Conservation (phyloP, 2,888 invertebrate genomes). For the Platynereis dumerilii region DNA sequence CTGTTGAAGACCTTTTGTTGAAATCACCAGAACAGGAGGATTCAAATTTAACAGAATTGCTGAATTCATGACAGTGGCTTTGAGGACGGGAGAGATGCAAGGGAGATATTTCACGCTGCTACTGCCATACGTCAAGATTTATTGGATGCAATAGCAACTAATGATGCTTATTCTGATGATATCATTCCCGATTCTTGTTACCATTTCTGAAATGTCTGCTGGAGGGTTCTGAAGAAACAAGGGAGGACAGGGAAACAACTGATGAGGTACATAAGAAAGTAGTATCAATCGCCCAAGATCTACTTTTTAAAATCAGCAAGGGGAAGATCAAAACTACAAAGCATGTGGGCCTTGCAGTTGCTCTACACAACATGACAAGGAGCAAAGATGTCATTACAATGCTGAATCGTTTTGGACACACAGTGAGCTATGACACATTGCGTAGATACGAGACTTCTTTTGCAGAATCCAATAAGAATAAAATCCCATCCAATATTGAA, state of each 20-base stretch:
- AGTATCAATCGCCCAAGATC: not conserved
- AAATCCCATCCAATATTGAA: not conserved
- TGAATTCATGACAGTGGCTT: too few species aligned
- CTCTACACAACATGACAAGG: not conserved
- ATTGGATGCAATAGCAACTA: not conserved
- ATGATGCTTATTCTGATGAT: not conserved
- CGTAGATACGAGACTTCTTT: not conserved
- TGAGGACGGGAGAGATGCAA: too few species aligned
- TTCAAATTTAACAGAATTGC: too few species aligned
- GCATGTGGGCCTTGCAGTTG: not conserved
- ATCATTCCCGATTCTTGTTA: not conserved
- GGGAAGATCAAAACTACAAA: not conserved
- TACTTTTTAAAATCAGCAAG: not conserved
- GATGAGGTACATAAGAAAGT: not conserved
- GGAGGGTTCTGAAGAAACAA: not conserved
- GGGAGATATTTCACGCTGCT: not conserved
- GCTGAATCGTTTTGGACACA: not conserved
- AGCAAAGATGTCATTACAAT: conserved; percentile 1
- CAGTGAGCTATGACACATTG: not conserved
- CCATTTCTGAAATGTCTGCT: not conserved
- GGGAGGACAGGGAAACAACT: too few species aligned
- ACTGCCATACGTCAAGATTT: not conserved
- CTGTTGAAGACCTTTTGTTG: not conserved
- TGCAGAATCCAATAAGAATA: not conserved
- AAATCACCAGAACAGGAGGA: too few species aligned